These are phyloP conservation scores for Limnodromus scolopaceus DNA, from an alignment of 2,797 vertebrate genomes.

Conservation along the genomic window DNA sequence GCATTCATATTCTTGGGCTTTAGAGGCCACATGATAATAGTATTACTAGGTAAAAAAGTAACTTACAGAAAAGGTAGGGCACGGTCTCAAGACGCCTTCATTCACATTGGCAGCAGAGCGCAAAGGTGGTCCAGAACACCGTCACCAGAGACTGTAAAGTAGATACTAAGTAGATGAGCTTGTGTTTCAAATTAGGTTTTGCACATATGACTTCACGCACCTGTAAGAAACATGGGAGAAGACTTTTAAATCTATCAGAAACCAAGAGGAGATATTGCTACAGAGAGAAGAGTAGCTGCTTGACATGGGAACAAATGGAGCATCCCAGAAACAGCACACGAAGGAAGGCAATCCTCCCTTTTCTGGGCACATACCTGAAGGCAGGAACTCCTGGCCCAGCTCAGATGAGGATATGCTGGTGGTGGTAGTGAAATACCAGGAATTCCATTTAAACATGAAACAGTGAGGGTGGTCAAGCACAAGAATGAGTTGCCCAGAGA, in stretches of 20 bases:
- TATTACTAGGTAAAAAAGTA: not conserved
- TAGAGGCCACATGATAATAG: not conserved
- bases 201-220: accelerated
- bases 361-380: not conserved
- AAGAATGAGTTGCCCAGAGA: not conserved
- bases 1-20: not conserved
- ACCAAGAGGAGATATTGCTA: not conserved
- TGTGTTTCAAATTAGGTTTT: not conserved
- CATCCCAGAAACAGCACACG: not conserved
- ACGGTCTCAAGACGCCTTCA: not conserved
- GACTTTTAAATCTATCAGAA: not conserved
- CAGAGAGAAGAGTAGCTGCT: not conserved
- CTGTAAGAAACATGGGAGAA: not conserved
- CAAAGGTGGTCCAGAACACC: not conserved
- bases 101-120: not conserved
- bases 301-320: not conserved
- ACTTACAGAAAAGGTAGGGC: not conserved
- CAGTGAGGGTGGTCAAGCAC: not conserved
- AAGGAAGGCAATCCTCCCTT: not conserved
- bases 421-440: not conserved
- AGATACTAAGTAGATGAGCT: not conserved
- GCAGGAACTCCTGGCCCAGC: not conserved
- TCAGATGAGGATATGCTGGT: not conserved
- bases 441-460: not conserved
- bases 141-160: not conserved